Base-by-base conservation (phyloP, 2,113 vertebrate species). In the Limnothrissa miodon region DNA sequence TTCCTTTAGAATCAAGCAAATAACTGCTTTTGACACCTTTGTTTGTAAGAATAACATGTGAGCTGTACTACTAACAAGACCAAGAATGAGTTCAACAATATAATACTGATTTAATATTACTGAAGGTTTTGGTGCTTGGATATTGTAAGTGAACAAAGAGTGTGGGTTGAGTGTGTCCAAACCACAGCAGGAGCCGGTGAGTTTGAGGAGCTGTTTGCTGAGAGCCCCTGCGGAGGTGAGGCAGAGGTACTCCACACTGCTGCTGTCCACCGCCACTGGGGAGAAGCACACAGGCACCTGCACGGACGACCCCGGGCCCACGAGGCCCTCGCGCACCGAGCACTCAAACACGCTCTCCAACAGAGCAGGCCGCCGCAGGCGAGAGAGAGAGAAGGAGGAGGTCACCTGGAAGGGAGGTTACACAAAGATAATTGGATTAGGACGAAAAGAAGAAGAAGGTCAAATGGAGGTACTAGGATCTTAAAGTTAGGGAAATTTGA, bases 101-200 rank as follows among this genome's bases (percentile, higher is more conserved):
- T 13, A 46, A 46, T 46, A 10, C 13, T 10, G 13, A 13, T 46
- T 46, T 46, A 2, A 46, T 48, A 15, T 48, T 0, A 48, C 15
- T 48, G 9, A 15, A 15, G 46, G 46, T 17, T 48, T 15, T 48
- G 46, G 11, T 17, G 11, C 46, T 48, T 48, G 46, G 46, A 48
- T 0, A 17, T 48, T 17, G 15, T 10, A 48, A 48, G 46, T 48
- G 46, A 48, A 48, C 13, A 13, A 15, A 48, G 46, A 15, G 51
- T 70, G 62, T 70, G 62, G 33, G 66, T 33, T 36, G 6, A 29
- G 59, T 36, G 66, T 74, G 21, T 19, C 19, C 86, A 23, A 95
- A 99, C 98, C 98, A 94, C 86, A 89, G 84, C 96, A 96, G 11
- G 85, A 92, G 81, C 97, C 98, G 44, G 80, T 89, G 79, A 98